Evolutionary conservation across 2,797 vertebrate genomes (phyloP).

Genomic region (Tamandua tetradactyla): DNA sequence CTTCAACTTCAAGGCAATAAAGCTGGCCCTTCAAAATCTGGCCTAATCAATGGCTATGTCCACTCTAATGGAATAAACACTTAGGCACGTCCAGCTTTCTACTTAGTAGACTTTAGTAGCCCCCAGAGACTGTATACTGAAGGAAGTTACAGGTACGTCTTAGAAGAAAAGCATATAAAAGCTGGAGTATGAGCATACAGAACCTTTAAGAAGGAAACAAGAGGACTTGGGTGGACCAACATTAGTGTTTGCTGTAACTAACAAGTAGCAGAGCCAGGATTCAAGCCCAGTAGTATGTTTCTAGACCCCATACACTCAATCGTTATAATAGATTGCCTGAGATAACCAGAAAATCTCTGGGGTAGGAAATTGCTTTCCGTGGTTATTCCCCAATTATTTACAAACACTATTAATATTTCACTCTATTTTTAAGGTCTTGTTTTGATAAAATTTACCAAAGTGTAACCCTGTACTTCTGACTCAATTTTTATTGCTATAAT

Average conservation of each 20-base stretch:
- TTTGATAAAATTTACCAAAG: background rate
- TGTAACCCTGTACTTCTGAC: background rate
- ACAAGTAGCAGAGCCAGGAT: background rate
- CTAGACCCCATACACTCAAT: background rate
- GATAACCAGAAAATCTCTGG: background rate
- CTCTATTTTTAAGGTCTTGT: background rate
- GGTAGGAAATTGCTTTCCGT: background rate
- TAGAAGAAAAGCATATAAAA: background rate
- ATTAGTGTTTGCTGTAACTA: background rate
- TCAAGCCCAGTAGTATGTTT: background rate
- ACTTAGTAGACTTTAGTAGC: background rate
- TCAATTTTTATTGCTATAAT: background rate
- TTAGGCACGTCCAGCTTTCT: background rate
- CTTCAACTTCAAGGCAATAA: background rate
- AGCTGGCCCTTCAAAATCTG: background rate
- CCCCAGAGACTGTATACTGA: background rate
- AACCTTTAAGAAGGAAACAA: background rate
- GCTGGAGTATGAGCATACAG: accelerated
- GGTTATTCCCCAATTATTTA: background rate
- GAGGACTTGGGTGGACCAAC: background rate
- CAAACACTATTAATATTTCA: background rate
- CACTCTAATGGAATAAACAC: background rate
- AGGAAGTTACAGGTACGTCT: background rate
- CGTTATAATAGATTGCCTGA: background rate
- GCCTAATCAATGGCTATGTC: background rate